A percentile compares a stretch with the other conserved stretches of the same genome.
Conservation (phyloP, 1,140 invertebrate genomes). For the Melipona quadrifasciata region DNA sequence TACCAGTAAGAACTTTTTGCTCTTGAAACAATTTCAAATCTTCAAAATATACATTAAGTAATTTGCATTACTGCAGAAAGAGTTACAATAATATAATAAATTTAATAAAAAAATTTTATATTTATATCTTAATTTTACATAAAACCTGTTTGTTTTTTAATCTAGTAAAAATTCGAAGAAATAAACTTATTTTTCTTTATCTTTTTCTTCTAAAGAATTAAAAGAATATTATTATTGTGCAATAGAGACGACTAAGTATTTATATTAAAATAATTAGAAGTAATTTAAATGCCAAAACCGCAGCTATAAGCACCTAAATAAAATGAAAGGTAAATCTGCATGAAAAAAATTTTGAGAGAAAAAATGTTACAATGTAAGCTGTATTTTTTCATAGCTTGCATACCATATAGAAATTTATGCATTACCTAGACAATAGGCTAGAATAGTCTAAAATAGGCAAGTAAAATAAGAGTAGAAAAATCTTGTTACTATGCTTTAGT, state of each 20-base stretch:
- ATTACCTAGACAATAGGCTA: neutral
- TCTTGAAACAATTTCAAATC: constrained; percentile 64
- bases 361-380: constrained; percentile 8
- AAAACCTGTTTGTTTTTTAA: neutral
- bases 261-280: neutral
- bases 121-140: neutral
- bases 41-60: neutral
- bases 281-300: neutral
- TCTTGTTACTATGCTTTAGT: constrained; percentile 43
- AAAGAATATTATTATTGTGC: neutral
- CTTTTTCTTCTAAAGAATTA: neutral
- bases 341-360: neutral
- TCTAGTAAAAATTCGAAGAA: neutral
- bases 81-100: neutral
- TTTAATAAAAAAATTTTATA: neutral
- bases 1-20: neutral
- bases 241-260: neutral
- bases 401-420: constrained; percentile 18
- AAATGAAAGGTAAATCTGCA: neutral
- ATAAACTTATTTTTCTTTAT: neutral
- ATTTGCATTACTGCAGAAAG: neutral
- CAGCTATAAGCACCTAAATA: neutral
- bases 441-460: constrained; percentile 34
- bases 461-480: constrained; percentile 53
- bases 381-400: constrained; percentile 12